A percentile compares a stretch with the other conserved stretches of the same genome.
phyloP scores from a whole-genome alignment of 2,797 vertebrate genomes.

The Nannoperca obscura region DNA sequence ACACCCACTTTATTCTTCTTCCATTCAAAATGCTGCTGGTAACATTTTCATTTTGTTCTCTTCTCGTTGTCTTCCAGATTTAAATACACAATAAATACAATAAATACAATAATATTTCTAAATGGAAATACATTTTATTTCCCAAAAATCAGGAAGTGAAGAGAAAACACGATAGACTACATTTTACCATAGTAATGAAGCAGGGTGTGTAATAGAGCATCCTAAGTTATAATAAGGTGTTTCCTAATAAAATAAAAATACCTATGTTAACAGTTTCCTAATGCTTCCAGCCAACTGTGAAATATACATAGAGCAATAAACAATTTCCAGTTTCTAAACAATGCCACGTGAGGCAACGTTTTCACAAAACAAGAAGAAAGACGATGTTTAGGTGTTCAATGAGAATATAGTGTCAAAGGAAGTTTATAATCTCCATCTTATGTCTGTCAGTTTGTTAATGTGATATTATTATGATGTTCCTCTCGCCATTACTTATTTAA shows the following conservation, averaged over 20 bases:
- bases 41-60: background rate
- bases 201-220: background rate
- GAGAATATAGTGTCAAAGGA: background rate
- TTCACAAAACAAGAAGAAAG: background rate
- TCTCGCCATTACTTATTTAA: background rate
- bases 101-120: too few species aligned
- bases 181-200: background rate
- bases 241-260: conserved; percentile 5
- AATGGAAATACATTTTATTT: background rate
- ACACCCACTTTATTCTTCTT: background rate
- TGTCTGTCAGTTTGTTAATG: background rate
- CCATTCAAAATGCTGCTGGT: background rate
- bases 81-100: too few species aligned
- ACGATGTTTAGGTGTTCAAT: background rate
- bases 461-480: background rate
- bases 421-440: background rate
- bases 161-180: background rate
- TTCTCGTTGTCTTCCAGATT: background rate
- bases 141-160: background rate
- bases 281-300: background rate
- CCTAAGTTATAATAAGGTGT: background rate
- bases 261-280: background rate
- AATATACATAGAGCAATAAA: background rate
- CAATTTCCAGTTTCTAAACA: background rate
- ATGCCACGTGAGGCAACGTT: background rate